Evolutionary conservation across 2,888 invertebrate species (phyloP).

Genomic region (Nezara viridula): DNA sequence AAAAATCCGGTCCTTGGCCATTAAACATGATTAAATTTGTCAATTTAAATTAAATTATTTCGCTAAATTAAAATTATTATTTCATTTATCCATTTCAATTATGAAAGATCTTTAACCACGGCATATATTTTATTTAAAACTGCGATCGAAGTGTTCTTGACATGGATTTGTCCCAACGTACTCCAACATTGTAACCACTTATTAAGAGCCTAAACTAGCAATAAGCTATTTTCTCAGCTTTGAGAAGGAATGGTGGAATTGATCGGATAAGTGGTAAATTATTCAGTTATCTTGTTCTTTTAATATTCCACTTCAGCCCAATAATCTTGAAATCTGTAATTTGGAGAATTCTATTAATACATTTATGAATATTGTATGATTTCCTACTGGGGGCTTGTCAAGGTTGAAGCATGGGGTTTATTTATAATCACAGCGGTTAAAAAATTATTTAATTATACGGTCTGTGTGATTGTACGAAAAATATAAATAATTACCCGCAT

Average conservation of each 20-base stretch:
- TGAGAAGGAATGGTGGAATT: not conserved
- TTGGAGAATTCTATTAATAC: not conserved
- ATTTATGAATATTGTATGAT: not conserved
- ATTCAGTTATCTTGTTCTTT: constrained; percentile 31
- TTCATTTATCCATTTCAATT: not conserved
- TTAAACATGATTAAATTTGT: no score
- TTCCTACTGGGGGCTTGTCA: not conserved
- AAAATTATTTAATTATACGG: not conserved
- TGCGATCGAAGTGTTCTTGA: not conserved
- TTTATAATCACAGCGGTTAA: not conserved
- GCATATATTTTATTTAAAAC: not conserved
- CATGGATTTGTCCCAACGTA: not conserved
- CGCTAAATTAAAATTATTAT: no score
- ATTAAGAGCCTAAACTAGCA: not conserved
- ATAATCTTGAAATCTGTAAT: not conserved
- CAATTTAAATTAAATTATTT: no score
- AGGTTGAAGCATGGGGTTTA: not conserved
- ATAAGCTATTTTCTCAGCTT: constrained; percentile 27
- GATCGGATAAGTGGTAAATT: not conserved
- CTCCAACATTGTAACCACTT: not conserved
- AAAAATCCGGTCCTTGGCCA: no score
- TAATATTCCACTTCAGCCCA: not conserved
- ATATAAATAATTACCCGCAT: no score
- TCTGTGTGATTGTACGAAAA: not conserved
- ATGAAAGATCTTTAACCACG: not conserved